Percentiles rank a stretch among this genome's conserved stretches.
phyloP scores from a whole-genome alignment of 2,113 vertebrate genomes.

The Heterotilapia buettikoferi region DNA sequence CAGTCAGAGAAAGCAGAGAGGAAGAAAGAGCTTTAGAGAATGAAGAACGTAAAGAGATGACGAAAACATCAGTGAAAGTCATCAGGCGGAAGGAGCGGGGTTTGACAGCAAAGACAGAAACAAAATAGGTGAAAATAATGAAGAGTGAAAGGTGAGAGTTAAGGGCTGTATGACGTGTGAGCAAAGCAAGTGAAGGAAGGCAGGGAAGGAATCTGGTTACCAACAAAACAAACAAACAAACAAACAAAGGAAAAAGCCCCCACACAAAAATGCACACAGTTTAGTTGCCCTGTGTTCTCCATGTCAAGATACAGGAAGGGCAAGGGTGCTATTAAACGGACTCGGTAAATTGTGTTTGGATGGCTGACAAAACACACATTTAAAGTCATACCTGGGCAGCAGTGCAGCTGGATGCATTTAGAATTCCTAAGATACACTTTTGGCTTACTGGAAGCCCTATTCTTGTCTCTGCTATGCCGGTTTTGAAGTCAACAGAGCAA shows the following conservation, averaged over 20 bases:
- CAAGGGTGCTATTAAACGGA: background rate
- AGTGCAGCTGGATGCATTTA: background rate
- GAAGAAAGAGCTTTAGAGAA: background rate
- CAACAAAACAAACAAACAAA: background rate
- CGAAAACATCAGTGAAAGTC: background rate
- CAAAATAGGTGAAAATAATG: background rate
- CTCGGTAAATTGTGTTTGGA: conserved; percentile 10
- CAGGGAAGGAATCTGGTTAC: background rate
- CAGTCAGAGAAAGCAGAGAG: background rate
- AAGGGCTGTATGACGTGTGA: background rate
- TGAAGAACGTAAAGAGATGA: background rate
- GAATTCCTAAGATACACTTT: background rate
- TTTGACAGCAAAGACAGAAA: background rate
- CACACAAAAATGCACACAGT: background rate
- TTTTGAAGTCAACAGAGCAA: background rate
- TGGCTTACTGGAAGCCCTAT: background rate
- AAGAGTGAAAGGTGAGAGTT: background rate
- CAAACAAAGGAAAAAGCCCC: background rate
- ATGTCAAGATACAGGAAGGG: background rate
- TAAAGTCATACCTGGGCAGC: conserved; percentile 9
- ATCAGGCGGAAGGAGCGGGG: background rate
- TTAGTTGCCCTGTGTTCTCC: background rate
- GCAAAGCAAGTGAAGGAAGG: background rate
- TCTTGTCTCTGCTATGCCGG: background rate
- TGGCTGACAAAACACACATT: conserved; percentile 24